These are phyloP conservation scores for Takifugu ocellatus DNA, from an alignment of 2,797 vertebrate genomes.

Conservation along the genomic window DNA sequence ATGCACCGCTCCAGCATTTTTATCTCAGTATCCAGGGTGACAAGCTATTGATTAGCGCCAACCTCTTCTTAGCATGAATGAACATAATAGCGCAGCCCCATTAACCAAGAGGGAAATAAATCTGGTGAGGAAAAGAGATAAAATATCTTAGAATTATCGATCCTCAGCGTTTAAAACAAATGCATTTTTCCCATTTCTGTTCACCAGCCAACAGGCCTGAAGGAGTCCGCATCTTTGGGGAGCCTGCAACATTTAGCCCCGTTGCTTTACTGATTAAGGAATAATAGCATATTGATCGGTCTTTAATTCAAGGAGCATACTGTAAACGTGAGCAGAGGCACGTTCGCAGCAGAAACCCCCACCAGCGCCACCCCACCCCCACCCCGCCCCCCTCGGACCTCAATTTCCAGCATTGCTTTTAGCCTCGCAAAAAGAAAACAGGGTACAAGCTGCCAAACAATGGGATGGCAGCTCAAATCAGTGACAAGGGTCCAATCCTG, in stretches of 20 bases:
- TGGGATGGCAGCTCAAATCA: constrained; percentile 7
- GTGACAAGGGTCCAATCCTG: neutral
- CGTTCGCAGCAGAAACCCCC: too few species aligned
- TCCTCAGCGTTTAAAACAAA: neutral
- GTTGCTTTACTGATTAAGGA: constrained; percentile 33
- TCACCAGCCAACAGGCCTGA: constrained; percentile 10
- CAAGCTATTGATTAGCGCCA: constrained; percentile 7
- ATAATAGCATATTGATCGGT: constrained; percentile 57
- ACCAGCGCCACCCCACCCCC: too few species aligned
- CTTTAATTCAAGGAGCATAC: constrained; percentile 44
- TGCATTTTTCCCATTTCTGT: neutral
- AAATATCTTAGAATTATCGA: neutral
- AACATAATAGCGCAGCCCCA: neutral
- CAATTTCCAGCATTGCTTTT: constrained; percentile 2
- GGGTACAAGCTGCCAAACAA: neutral
- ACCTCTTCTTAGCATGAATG: neutral
- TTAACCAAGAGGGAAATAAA: neutral
- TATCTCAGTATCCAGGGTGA: too few species aligned
- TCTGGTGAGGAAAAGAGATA: neutral
- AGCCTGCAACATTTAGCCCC: constrained; percentile 20
- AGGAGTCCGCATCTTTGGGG: constrained; percentile 30
- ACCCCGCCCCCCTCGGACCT: neutral
- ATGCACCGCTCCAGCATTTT: neutral
- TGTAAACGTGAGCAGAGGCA: neutral
- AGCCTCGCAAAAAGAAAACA: neutral